phyloP scores from a whole-genome alignment of 2,113 vertebrate genomes.

The Oenanthe melanoleuca region DNA sequence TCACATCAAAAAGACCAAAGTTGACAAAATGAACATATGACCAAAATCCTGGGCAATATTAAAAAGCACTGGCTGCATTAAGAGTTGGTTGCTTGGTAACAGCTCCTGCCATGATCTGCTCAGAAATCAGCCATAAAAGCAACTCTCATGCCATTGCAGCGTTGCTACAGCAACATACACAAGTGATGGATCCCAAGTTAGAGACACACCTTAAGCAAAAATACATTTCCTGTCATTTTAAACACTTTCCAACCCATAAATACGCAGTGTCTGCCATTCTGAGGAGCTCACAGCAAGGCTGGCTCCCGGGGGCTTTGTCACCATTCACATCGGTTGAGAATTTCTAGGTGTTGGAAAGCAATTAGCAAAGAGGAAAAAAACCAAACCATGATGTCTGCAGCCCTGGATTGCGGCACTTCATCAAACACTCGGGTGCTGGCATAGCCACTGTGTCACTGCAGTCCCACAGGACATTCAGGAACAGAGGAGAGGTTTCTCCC shows the following conservation, averaged over 20 bases:
- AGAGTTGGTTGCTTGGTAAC: constrained; percentile 83
- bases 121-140: constrained; percentile 80
- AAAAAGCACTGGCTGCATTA: constrained; percentile 58
- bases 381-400: neutral
- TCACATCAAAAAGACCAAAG: constrained; percentile 55
- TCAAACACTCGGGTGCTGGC: neutral
- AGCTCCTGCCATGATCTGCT: constrained; percentile 75
- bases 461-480: neutral
- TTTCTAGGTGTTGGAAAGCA: neutral
- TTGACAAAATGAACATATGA: constrained; percentile 64
- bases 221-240: constrained; percentile 33
- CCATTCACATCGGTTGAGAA: neutral
- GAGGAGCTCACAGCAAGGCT: neutral
- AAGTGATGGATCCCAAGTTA: constrained; percentile 75
- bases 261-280: constrained; percentile 15
- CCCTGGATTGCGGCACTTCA: neutral
- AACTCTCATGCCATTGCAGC: constrained; percentile 77
- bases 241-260: neutral
- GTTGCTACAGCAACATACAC: constrained; percentile 78
- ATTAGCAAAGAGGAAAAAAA: neutral
- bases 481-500: neutral
- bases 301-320: neutral
- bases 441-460: neutral
- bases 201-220: constrained; percentile 61
- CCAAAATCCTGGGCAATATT: constrained; percentile 29